Conservation (phyloP, 2,888 invertebrate genomes). For the Drosophila helvetica region DNA sequence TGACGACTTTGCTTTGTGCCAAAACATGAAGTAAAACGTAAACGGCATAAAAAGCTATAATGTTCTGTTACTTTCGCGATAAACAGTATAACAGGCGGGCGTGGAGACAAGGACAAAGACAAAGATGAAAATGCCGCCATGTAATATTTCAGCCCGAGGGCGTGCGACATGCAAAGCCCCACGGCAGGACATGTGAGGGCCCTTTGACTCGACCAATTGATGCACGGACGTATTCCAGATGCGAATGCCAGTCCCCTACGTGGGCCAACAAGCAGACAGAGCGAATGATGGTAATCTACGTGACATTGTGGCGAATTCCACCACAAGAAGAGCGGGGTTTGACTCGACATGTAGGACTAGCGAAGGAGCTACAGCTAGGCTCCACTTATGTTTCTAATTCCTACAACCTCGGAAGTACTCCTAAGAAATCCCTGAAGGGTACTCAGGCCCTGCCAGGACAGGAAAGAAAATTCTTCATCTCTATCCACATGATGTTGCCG, state of each 20-base stretch:
- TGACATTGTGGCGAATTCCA: slow-evolving; percentile 18
- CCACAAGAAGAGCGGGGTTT: not conserved
- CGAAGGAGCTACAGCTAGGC: too few relatives aligned
- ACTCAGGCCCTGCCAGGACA: not conserved
- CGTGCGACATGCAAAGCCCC: slow-evolving; percentile 66
- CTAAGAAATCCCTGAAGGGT: not conserved
- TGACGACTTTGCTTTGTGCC: slow-evolving; percentile 51
- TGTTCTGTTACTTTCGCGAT: slow-evolving; percentile 68
- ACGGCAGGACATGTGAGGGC: slow-evolving; percentile 45
- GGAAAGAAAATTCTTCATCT: slow-evolving; percentile 23
- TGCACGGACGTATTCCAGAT: slow-evolving; percentile 39
- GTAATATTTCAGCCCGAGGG: slow-evolving; percentile 53
- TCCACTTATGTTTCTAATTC: not conserved
- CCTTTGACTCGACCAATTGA: slow-evolving; percentile 48
- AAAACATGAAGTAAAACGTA: slow-evolving; percentile 70
- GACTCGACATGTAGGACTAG: too few relatives aligned
- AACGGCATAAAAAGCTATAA: slow-evolving; percentile 78
- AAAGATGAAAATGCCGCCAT: slow-evolving; percentile 55
- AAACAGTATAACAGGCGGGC: slow-evolving; percentile 72
- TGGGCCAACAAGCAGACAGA: not conserved
- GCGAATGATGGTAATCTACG: slow-evolving; percentile 14
- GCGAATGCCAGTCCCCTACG: slow-evolving; percentile 20
- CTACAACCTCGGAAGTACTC: not conserved
- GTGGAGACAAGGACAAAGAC: slow-evolving; percentile 23
- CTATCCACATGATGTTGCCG: slow-evolving; percentile 44